Conservation (phyloP, 2,888 invertebrate genomes). For the Coelogynopora nodosa region DNA sequence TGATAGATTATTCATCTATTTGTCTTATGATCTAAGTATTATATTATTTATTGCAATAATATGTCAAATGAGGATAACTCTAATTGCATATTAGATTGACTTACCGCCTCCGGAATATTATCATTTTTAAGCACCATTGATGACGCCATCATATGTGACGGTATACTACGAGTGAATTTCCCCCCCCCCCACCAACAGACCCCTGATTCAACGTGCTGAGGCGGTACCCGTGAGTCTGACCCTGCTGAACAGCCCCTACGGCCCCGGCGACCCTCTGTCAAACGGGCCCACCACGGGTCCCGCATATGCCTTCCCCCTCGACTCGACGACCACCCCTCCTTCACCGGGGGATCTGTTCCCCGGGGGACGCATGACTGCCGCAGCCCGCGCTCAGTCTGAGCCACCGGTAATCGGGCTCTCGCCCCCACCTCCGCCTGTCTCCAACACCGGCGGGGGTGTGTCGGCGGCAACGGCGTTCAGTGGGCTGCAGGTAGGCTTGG, state of each 20-base stretch:
- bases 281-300: neutral
- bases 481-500: too few relatives aligned
- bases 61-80: too few relatives aligned
- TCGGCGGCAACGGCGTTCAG: too few relatives aligned
- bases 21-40: too few relatives aligned
- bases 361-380: neutral
- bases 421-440: neutral
- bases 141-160: too few relatives aligned
- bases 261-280: neutral
- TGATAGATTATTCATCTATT: too few relatives aligned
- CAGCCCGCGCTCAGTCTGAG: neutral
- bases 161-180: too few relatives aligned
- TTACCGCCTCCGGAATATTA: too few relatives aligned
- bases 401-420: neutral
- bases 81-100: too few relatives aligned
- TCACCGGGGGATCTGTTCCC: neutral
- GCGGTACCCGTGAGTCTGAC: neutral
- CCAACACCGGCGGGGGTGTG: too few relatives aligned
- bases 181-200: neutral
- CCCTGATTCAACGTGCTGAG: constrained; percentile 14
- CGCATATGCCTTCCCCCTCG: constrained; percentile 2
- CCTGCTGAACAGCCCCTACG: neutral
- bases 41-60: too few relatives aligned
- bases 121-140: too few relatives aligned
- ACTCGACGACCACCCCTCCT: neutral